Conservation (phyloP, 2,888 invertebrate genomes). For the Imbricaverruca yamaguchii region DNA sequence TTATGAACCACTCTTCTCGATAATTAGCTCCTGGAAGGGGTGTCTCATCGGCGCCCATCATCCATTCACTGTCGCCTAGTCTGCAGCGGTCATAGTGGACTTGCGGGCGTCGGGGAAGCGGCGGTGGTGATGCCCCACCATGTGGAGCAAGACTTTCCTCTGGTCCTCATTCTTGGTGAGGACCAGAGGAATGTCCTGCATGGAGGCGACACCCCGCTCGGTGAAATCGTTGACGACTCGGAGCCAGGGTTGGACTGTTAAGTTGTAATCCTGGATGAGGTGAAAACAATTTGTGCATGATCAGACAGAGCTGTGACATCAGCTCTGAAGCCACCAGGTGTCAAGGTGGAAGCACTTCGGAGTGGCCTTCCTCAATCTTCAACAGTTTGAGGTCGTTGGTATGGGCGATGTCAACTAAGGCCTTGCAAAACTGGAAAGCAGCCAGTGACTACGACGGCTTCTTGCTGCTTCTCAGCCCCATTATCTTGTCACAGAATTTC, state of each 20-base stretch:
- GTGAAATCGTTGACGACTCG: slow-evolving; percentile 23
- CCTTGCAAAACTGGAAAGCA: too few species aligned
- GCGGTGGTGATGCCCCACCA: slow-evolving; percentile 22
- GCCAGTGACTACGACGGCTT: too few species aligned
- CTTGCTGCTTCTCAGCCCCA: too few species aligned
- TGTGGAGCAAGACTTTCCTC: slow-evolving; percentile 24
- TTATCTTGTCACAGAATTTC: too few species aligned
- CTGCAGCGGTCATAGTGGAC: neutral
- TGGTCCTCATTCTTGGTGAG: slow-evolving; percentile 27
- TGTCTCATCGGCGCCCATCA: neutral
- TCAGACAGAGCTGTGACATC: neutral
- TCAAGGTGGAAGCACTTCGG: too few species aligned
- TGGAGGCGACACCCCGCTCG: slow-evolving; percentile 25
- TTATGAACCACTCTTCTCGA: neutral
- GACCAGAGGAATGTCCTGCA: slow-evolving; percentile 24
- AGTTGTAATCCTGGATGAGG: too few species aligned
- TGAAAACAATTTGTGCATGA: neutral
- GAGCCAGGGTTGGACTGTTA: too few species aligned
- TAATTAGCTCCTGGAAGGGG: neutral
- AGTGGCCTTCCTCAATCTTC: too few species aligned
- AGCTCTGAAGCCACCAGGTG: too few species aligned
- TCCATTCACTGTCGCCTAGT: neutral
- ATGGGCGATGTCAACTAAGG: too few species aligned
- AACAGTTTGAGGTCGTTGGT: too few species aligned
- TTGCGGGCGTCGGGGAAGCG: neutral